Evolutionary conservation across 2,888 invertebrate genomes (phyloP).

Genomic region (Agriopis aurantiaria): DNA sequence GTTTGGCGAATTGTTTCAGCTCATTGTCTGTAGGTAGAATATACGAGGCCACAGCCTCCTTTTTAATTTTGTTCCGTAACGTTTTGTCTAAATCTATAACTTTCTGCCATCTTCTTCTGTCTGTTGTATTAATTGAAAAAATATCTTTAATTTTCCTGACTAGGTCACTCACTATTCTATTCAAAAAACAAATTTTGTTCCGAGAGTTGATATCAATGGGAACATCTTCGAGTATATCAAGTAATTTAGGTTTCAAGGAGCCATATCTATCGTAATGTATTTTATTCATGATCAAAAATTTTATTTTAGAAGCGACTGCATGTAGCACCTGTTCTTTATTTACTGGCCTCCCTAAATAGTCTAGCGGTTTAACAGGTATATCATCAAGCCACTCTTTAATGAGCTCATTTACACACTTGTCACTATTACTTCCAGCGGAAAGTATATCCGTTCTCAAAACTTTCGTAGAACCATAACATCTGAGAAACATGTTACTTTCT

Average conservation of each 20-base stretch:
- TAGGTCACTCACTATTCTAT: constrained; percentile 55
- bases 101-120: constrained; percentile 24
- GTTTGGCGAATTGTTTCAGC: constrained; percentile 52
- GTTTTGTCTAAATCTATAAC: constrained; percentile 8
- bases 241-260: constrained; percentile 50
- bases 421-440: constrained; percentile 14
- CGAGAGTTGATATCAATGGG: constrained; percentile 50
- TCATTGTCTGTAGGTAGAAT: constrained; percentile 54
- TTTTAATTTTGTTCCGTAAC: not conserved
- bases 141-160: constrained; percentile 45
- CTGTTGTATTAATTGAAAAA: constrained; percentile 9
- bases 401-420: constrained; percentile 46
- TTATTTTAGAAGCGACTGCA: constrained; percentile 49
- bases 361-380: constrained; percentile 51
- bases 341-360: constrained; percentile 43
- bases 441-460: constrained; percentile 43
- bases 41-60: constrained; percentile 29
- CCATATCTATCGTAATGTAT: constrained; percentile 42
- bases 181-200: constrained; percentile 51
- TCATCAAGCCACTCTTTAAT: constrained; percentile 59
- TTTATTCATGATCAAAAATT: constrained; percentile 47
- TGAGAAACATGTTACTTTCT: constrained; percentile 31
- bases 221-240: constrained; percentile 55
- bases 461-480: constrained; percentile 23
- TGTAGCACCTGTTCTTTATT: constrained; percentile 49